phyloP scores from a whole-genome alignment of 2,888 invertebrate genomes.

The Dryomyza anilis region DNA sequence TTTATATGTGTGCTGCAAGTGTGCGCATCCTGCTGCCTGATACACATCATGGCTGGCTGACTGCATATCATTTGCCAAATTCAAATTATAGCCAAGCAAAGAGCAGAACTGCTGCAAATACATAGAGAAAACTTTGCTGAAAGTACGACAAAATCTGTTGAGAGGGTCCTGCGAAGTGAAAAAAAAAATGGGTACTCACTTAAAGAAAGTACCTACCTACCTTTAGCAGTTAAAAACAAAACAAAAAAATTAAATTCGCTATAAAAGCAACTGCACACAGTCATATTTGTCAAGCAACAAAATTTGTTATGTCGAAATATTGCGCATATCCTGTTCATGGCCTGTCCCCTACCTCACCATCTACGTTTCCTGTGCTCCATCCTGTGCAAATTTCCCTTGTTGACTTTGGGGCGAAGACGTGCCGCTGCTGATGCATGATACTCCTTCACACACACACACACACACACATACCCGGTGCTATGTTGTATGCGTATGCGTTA shows the following conservation, averaged over 20 bases:
- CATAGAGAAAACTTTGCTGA: background rate
- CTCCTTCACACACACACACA: background rate
- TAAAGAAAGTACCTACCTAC: too few relatives aligned
- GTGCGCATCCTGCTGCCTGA: background rate
- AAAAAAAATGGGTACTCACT: too few relatives aligned
- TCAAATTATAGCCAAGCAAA: background rate
- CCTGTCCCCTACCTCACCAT: too few relatives aligned
- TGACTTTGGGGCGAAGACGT: slow-evolving; percentile 7
- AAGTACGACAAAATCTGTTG: background rate
- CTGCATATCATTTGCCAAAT: background rate
- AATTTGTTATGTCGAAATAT: background rate
- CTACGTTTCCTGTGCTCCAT: background rate
- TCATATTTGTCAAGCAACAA: too few relatives aligned
- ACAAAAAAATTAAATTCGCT: too few relatives aligned
- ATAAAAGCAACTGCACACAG: too few relatives aligned
- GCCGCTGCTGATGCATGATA: background rate
- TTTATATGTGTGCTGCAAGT: too few relatives aligned
- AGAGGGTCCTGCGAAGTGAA: too few relatives aligned
- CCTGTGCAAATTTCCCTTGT: slow-evolving; percentile 4
- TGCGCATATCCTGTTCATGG: background rate
- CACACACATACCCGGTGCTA: background rate
- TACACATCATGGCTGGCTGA: too few relatives aligned
- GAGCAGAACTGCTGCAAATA: background rate
- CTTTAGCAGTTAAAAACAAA: too few relatives aligned
- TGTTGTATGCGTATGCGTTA: background rate